Evolutionary conservation across 2,113 vertebrate genomes (phyloP), one percentile per base, ranked within the genome.

Genomic region (Tringa solitaria): DNA sequence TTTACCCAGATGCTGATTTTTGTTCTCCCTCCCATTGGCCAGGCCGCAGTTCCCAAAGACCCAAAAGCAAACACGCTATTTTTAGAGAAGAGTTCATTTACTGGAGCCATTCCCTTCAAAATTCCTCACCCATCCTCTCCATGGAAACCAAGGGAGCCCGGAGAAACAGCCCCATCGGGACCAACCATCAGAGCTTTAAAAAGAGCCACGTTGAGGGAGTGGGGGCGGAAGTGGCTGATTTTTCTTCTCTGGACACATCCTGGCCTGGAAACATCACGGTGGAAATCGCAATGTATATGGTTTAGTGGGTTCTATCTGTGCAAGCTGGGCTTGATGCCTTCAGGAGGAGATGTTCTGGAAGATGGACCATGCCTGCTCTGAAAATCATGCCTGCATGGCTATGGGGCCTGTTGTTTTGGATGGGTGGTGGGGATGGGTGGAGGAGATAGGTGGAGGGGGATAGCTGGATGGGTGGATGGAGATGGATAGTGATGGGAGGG

Each of bases 41-140:
- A 0, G 84, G 90, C 89, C 8, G 2, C 91, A 87, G 97, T 98
- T 98, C 98, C 97, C 97, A 98, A 97, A 97, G 96, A 95, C 91
- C 95, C 91, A 89, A 95, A 92, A 95, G 94, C 95, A 95, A 97
- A 93, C 90, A 94, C 14, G 59, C 98, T 98, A 98, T 98, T 98
- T 98, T 98, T 98, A 98, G 97, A 90, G 78, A 75, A 90, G 82
- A 89, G 72, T 95, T 96, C 93, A 84, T 93, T 96, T 97, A 97
- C 98, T 98, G 98, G 97, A 98, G 97, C 95, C 97, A 96, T 98
- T 98, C 96, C 97, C 97, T 98, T 97, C 87, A 96, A 98, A 98
- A 98, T 98, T 98, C 98, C 97, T 98, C 91, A 96, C 96, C 97
- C 95, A 93, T 97, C 97, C 97, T 98, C 96, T 87, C 97, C 96